Evolutionary conservation across 2,113 vertebrate species (phyloP).

Genomic region (Macheiramphus alcinus): DNA sequence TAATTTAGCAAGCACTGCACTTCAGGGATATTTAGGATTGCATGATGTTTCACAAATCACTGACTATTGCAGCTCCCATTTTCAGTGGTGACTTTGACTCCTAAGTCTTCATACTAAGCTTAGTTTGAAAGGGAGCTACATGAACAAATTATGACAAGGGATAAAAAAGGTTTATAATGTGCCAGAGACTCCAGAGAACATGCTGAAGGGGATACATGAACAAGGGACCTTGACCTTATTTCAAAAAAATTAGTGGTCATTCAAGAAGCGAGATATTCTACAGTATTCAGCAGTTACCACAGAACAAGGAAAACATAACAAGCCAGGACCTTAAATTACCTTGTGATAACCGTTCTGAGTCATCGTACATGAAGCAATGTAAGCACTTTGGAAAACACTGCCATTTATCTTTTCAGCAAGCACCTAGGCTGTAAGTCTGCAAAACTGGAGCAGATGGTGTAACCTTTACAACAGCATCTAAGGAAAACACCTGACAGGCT

Average conservation of each 20-base stretch:
- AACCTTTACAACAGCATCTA: neutral
- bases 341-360: neutral
- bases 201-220: neutral
- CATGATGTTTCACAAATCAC: neutral
- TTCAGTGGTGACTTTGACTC: neutral
- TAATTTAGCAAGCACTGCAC: neutral
- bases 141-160: neutral
- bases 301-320: neutral
- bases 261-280: neutral
- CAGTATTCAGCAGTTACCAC: neutral
- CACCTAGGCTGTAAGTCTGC: neutral
- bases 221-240: neutral
- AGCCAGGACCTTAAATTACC: neutral
- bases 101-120: neutral
- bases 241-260: neutral
- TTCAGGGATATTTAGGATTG: neutral
- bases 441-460: neutral
- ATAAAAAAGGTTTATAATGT: neutral
- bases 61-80: neutral
- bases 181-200: neutral
- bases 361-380: neutral
- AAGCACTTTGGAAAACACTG: neutral
- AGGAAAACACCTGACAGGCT: neutral
- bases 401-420: neutral
- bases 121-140: neutral